Evolutionary conservation across 1,140 invertebrate species (phyloP).

Genomic region (Bathynomus jamesi): DNA sequence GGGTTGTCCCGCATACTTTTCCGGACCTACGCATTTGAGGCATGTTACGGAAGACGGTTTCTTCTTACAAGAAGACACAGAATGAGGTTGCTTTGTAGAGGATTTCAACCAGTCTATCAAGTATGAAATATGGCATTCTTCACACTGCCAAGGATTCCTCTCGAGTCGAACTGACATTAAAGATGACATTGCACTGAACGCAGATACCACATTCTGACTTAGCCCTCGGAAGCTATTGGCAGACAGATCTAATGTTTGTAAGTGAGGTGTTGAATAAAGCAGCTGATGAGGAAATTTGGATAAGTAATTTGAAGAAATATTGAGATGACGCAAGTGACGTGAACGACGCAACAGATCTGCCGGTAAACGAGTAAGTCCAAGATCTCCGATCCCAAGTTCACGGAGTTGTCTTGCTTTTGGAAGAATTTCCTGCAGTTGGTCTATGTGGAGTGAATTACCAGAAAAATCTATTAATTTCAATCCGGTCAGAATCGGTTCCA

Average conservation of each 20-base stretch:
- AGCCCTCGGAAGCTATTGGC: slow-evolving; percentile 55
- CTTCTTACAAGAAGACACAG: slow-evolving; percentile 17
- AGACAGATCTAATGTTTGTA: slow-evolving; percentile 55
- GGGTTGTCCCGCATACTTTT: slow-evolving; percentile 7
- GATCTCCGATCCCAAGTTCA: slow-evolving; percentile 52
- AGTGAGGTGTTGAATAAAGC: slow-evolving; percentile 49
- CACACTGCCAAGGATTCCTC: slow-evolving; percentile 58
- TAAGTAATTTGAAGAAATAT: slow-evolving; percentile 51
- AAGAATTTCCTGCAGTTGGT: slow-evolving; percentile 47
- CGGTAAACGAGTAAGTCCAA: slow-evolving; percentile 47
- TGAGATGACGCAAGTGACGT: slow-evolving; percentile 48
- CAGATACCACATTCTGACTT: slow-evolving; percentile 48
- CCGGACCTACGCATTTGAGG: slow-evolving; percentile 24
- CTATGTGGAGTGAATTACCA: slow-evolving; percentile 52
- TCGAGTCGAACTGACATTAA: slow-evolving; percentile 48
- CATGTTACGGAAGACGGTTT: slow-evolving; percentile 16
- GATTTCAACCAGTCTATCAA: slow-evolving; percentile 40
- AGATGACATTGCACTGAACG: slow-evolving; percentile 44
- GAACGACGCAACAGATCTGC: slow-evolving; percentile 49
- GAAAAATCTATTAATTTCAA: slow-evolving; percentile 57
- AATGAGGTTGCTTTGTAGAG: slow-evolving; percentile 24
- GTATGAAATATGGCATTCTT: slow-evolving; percentile 49
- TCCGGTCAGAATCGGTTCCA: slow-evolving; percentile 53
- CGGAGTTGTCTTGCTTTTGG: slow-evolving; percentile 51
- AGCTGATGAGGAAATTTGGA: slow-evolving; percentile 50